Evolutionary conservation across 2,113 vertebrate genomes (phyloP).

Genomic region (Condylura cristata): DNA sequence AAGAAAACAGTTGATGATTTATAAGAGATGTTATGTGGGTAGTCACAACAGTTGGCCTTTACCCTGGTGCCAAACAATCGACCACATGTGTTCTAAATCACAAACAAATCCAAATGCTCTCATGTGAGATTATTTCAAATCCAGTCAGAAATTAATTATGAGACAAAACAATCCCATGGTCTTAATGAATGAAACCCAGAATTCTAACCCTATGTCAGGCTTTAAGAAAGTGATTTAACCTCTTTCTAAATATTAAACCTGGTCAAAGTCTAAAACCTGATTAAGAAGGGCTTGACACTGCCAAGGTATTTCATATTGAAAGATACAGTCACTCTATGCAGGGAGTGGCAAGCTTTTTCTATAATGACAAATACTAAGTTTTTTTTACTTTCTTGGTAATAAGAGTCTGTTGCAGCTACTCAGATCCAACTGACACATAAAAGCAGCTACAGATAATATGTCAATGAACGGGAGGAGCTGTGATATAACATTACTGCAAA

Average conservation of each 20-base stretch:
- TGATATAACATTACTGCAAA: not conserved
- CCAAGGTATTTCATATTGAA: conserved; percentile 28
- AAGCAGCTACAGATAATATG: not conserved
- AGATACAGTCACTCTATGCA: not conserved
- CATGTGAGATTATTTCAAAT: conserved; percentile 3
- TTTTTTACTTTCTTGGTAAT: not conserved
- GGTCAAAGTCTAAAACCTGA: conserved; percentile 23
- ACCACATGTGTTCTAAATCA: conserved; percentile 45
- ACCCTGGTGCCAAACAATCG: conserved; percentile 31
- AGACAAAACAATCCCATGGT: conserved; percentile 20
- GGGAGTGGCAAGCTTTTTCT: not conserved
- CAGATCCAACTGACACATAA: not conserved
- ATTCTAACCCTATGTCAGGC: conserved; percentile 7
- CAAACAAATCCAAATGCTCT: conserved; percentile 45
- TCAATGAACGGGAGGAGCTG: not conserved
- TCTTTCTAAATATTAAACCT: conserved; percentile 41
- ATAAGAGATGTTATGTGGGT: conserved; percentile 19
- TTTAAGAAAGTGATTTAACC: conserved; percentile 19
- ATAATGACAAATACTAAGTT: conserved; percentile 15
- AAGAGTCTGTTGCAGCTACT: not conserved
- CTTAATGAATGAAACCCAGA: conserved; percentile 49
- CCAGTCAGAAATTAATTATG: conserved; percentile 45
- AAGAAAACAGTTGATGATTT: conserved; percentile 50
- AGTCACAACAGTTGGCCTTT: conserved; percentile 42
- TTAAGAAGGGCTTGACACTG: conserved; percentile 22